phyloP scores from a whole-genome alignment of 1,140 invertebrate genomes.

The Battus philenor region DNA sequence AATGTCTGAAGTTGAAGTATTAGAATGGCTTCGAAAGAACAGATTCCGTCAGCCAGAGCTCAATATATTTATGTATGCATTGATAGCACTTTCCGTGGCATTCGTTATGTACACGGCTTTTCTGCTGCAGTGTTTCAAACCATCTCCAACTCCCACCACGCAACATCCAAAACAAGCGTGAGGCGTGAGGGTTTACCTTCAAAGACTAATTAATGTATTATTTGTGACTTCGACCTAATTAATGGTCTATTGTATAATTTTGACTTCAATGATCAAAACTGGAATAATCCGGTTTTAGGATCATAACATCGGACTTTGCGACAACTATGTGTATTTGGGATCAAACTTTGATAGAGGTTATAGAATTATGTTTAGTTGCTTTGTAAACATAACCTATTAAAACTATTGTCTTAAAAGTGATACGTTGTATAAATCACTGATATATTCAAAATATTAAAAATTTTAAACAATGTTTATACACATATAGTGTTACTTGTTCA shows the following conservation, averaged over 20 bases:
- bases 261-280: constrained; percentile 7
- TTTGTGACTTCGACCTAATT: constrained; percentile 16
- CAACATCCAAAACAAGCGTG: constrained; percentile 82
- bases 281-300: constrained; percentile 9
- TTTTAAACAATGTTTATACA: no score
- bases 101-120: constrained; percentile 95
- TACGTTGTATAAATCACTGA: no score
- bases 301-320: constrained; percentile 4
- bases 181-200: constrained; percentile 30
- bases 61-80: constrained; percentile 95
- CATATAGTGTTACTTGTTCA: no score
- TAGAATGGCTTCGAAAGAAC: constrained; percentile 95
- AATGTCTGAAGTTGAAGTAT: constrained; percentile 89
- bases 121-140: constrained; percentile 91
- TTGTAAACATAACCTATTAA: constrained; percentile 12
- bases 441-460: no score
- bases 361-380: constrained; percentile 18
- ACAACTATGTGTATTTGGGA: constrained; percentile 41
- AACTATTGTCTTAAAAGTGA: neutral
- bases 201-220: constrained; percentile 17
- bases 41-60: constrained; percentile 94
- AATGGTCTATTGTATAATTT: constrained; percentile 11
- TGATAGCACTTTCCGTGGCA: constrained; percentile 88
- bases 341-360: constrained; percentile 45
- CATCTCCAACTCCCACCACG: constrained; percentile 75